A percentile compares a stretch with the other conserved stretches of the same genome.
Evolutionary conservation across 2,797 vertebrate species (phyloP).

Genomic region (Balearica regulorum): DNA sequence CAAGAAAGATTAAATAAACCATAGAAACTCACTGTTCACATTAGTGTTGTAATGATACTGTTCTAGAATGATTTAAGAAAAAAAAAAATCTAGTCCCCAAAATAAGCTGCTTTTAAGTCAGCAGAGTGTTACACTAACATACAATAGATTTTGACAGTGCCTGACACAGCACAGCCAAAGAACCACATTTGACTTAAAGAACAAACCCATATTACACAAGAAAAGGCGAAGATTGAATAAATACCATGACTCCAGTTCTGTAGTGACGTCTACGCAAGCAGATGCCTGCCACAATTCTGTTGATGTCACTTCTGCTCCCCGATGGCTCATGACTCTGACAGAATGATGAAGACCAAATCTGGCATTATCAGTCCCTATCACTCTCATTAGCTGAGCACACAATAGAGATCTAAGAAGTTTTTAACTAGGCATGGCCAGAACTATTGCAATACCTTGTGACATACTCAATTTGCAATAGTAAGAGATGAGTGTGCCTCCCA

Average conservation of each 20-base stretch:
- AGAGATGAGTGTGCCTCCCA: not conserved
- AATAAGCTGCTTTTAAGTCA: not conserved
- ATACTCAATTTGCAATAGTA: not conserved
- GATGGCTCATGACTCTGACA: not conserved
- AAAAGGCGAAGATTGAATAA: not conserved
- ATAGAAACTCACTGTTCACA: not conserved
- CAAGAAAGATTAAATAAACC: not conserved
- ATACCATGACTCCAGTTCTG: not conserved
- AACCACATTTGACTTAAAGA: not conserved
- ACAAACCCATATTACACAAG: not conserved
- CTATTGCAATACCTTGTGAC: not conserved
- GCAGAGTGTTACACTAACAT: accelerated
- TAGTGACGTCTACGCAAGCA: not conserved
- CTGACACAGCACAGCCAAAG: not conserved
- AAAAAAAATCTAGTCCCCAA: not conserved
- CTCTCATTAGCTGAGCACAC: not conserved
- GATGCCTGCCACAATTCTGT: not conserved
- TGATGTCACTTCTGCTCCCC: not conserved
- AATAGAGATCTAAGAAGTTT: not conserved
- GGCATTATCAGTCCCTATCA: not conserved
- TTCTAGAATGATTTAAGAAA: not conserved
- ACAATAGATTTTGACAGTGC: not conserved
- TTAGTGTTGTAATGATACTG: not conserved
- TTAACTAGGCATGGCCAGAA: not conserved
- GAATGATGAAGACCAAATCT: not conserved